These are phyloP conservation scores for Trichogramma dendrolimi DNA, from an alignment of 2,888 invertebrate species.

Conservation along the genomic window DNA sequence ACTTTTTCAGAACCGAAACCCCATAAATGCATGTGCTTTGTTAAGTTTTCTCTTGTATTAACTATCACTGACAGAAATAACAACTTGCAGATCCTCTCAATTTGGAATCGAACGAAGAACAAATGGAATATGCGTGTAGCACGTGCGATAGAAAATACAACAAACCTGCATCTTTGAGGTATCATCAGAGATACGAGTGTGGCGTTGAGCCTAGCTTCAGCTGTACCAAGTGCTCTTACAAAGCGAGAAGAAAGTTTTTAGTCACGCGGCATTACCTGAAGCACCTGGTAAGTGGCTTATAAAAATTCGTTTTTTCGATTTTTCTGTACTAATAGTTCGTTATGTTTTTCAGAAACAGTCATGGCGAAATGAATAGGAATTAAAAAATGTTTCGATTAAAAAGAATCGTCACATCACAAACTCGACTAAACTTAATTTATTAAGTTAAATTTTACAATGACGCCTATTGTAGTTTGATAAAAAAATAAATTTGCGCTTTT, in stretches of 20 bases:
- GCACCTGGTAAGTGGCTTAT: constrained; percentile 9
- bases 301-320: too few species aligned
- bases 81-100: too few species aligned
- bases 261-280: constrained; percentile 39
- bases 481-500: too few species aligned
- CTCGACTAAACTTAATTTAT: too few species aligned
- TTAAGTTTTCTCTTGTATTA: too few species aligned
- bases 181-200: constrained; percentile 39
- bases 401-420: too few species aligned
- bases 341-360: constrained; percentile 1
- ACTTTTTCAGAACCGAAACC: too few species aligned
- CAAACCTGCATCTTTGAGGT: constrained; percentile 34
- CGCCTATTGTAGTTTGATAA: too few species aligned
- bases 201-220: constrained; percentile 36
- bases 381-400: not conserved
- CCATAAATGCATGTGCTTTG: too few species aligned
- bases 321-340: too few species aligned
- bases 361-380: not conserved
- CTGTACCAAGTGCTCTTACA: constrained; percentile 41
- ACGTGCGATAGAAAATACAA: constrained; percentile 37
- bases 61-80: too few species aligned
- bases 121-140: constrained; percentile 31
- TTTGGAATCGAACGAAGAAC: not conserved
- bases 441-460: too few species aligned
- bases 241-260: constrained; percentile 38